Percentiles rank a stretch among this genome's conserved stretches.
phyloP scores from a whole-genome alignment of 2,113 vertebrate genomes.

The Cyphomyrus discorhynchus region DNA sequence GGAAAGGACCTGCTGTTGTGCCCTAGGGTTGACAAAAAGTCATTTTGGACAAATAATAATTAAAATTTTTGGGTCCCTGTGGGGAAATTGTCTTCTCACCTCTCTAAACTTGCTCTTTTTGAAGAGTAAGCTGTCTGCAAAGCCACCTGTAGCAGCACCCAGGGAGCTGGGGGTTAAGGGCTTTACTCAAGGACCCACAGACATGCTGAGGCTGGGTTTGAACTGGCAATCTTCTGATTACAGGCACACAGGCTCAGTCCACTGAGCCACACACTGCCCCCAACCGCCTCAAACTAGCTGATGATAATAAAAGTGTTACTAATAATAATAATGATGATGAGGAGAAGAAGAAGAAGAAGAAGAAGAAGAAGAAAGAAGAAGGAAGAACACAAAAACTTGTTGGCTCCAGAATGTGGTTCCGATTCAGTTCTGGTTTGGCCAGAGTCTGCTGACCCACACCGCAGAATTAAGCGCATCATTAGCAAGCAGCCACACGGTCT shows the following conservation, averaged over 20 bases:
- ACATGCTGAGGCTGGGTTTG: no score
- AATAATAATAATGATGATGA: not conserved
- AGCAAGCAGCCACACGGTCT: not conserved
- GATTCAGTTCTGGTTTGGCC: not conserved
- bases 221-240: no score
- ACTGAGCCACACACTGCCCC: no score
- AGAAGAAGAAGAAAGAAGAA: not conserved
- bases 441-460: not conserved
- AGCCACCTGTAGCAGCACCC: no score
- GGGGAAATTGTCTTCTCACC: no score
- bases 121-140: no score
- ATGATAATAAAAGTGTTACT: not conserved
- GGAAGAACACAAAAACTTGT: not conserved
- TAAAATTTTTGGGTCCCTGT: no score
- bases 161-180: no score
- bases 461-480: constrained; percentile 1
- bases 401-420: not conserved
- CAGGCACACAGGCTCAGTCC: no score
- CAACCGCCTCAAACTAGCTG: not conserved
- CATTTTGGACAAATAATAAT: not conserved
- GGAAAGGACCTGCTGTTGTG: not conserved
- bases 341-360: no score
- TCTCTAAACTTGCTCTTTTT: no score
- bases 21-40: not conserved
- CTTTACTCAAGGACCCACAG: no score